Evolutionary conservation across 2,113 vertebrate genomes (phyloP).

Genomic region (Australoheros scitulus): DNA sequence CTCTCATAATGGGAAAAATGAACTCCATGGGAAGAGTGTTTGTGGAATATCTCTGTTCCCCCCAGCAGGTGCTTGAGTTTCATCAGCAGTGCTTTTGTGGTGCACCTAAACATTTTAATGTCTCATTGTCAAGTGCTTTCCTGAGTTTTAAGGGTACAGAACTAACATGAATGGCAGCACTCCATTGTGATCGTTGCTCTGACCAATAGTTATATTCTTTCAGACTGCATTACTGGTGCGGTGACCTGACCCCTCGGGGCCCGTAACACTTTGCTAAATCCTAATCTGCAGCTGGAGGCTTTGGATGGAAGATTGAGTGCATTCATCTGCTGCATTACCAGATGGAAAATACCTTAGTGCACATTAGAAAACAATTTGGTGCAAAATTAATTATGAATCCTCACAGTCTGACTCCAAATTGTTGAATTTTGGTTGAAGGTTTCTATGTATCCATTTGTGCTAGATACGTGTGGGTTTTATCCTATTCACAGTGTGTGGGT

Average conservation of each 20-base stretch:
- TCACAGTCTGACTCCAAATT: not conserved
- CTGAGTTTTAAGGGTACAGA: no score
- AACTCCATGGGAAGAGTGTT: not conserved
- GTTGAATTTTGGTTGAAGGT: slow-evolving; percentile 13
- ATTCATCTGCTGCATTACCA: slow-evolving; percentile 31
- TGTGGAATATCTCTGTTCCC: not conserved
- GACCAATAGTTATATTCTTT: no score
- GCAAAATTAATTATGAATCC: slow-evolving; percentile 20
- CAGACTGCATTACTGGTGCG: no score
- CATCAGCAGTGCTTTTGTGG: not conserved
- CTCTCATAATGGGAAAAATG: not conserved
- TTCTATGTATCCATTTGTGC: slow-evolving; percentile 20
- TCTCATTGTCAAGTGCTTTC: no score
- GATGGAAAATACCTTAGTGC: not conserved
- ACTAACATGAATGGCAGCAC: no score
- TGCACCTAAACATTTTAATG: no score
- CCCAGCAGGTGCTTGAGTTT: not conserved
- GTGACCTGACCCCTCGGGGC: no score
- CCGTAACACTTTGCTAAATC: slow-evolving; percentile 2
- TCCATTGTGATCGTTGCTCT: no score
- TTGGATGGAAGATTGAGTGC: slow-evolving; percentile 6
- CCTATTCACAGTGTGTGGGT: slow-evolving; percentile 56
- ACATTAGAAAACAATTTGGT: slow-evolving; percentile 26
- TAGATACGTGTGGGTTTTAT: slow-evolving; percentile 25
- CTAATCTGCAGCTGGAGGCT: slow-evolving; percentile 42